These are phyloP conservation scores for Parazoanthus swiftii DNA, from an alignment of 92 coral and sea anemone species.

Conservation along the genomic window DNA sequence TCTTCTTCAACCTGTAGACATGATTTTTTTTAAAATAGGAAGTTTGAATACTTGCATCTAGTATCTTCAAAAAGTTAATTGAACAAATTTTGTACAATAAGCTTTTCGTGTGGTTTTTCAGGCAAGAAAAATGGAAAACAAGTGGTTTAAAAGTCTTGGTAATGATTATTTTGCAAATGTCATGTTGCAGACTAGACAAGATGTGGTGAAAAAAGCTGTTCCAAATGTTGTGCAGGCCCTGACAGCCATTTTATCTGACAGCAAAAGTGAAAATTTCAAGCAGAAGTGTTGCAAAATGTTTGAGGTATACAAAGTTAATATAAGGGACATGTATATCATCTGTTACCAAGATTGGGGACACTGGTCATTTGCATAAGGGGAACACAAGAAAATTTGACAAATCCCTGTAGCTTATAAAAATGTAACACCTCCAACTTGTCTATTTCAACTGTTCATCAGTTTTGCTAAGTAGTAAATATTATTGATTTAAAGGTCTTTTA, in stretches of 20 bases:
- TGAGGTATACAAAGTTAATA: conserved; percentile 35
- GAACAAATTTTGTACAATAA: too few relatives aligned
- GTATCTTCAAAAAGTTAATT: too few relatives aligned
- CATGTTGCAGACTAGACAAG: conserved; percentile 18
- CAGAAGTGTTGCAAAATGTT: conserved; percentile 47
- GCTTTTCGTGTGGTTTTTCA: too few relatives aligned
- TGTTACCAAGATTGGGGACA: background rate
- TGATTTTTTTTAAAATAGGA: too few relatives aligned
- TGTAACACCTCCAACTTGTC: background rate
- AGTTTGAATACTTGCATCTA: too few relatives aligned
- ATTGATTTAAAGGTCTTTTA: too few relatives aligned
- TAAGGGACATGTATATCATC: background rate
- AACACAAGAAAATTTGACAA: background rate
- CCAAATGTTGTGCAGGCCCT: conserved; percentile 73
- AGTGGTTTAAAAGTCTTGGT: too few relatives aligned
- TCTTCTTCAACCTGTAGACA: too few relatives aligned
- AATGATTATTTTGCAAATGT: background rate
- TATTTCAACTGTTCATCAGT: background rate
- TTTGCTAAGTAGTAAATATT: too few relatives aligned
- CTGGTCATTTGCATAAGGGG: background rate
- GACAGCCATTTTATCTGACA: conserved; percentile 59
- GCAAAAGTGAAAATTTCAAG: conserved; percentile 74
- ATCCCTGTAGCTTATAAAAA: too few relatives aligned
- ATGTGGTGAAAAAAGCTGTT: conserved; percentile 61
- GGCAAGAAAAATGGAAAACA: too few relatives aligned